Conservation (phyloP, 2,888 invertebrate species). For the Galeopsomyia nigrocyanea region DNA sequence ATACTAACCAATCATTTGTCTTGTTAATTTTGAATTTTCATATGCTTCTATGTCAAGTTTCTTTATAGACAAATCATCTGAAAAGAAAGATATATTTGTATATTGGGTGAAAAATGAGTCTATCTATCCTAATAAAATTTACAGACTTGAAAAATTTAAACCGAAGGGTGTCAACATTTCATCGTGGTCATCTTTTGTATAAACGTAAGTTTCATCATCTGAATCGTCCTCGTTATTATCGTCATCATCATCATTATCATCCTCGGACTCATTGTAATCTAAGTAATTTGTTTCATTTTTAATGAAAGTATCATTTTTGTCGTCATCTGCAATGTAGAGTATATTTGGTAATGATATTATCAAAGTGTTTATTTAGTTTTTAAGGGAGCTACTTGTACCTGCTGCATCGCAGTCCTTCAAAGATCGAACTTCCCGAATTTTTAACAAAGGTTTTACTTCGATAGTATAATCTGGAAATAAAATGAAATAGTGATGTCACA, state of each 20-base stretch:
- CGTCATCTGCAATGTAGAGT: slow-evolving; percentile 12
- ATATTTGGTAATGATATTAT: not conserved
- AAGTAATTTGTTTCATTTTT: not conserved
- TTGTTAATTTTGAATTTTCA: no score
- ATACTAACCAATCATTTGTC: no score
- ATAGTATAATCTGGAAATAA: no score
- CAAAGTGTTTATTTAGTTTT: not conserved
- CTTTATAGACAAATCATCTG: no score
- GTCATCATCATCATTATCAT: slow-evolving; percentile 1
- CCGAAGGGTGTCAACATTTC: slow-evolving; percentile 15
- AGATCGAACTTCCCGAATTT: slow-evolving; percentile 35
- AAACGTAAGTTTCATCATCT: not conserved
- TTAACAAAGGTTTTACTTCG: slow-evolving; percentile 27
- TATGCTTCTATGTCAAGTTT: no score
- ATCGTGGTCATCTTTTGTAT: not conserved
- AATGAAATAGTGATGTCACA: no score
- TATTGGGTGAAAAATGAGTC: not conserved
- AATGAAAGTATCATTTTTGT: not conserved
- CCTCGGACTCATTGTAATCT: slow-evolving; percentile 10
- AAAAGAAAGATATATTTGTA: no score
- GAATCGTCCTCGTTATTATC: not conserved
- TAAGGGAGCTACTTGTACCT: slow-evolving; percentile 21
- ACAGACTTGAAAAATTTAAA: slow-evolving; percentile 36
- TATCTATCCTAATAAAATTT: not conserved
- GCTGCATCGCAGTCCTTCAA: not conserved